These are phyloP conservation scores for Scopus umbretta DNA, from an alignment of 2,113 vertebrate genomes.

Conservation along the genomic window DNA sequence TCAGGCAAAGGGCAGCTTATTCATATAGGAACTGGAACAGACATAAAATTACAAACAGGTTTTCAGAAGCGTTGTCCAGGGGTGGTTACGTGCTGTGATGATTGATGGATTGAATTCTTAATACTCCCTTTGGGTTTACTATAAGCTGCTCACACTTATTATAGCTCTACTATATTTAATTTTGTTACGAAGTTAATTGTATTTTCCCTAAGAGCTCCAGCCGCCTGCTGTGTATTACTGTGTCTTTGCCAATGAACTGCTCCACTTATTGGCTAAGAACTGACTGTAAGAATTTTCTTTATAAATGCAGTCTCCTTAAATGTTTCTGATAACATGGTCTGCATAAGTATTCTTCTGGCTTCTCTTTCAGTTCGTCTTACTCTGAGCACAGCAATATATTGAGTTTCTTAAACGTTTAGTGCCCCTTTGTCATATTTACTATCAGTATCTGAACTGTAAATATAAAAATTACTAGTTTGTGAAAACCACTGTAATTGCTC, in stretches of 20 bases:
- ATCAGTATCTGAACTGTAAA: constrained; percentile 2
- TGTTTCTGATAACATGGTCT: neutral
- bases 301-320: constrained; percentile 8
- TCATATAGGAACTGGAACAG: neutral
- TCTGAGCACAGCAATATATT: neutral
- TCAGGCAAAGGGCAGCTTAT: neutral
- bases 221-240: constrained; percentile 31
- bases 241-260: constrained; percentile 40
- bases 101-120: constrained; percentile 50
- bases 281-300: constrained; percentile 39
- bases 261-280: constrained; percentile 47
- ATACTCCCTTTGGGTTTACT: constrained; percentile 41
- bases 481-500: constrained; percentile 4
- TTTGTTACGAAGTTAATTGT: constrained; percentile 57
- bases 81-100: constrained; percentile 13
- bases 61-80: neutral
- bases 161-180: constrained; percentile 50
- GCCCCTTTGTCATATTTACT: constrained; percentile 31
- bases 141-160: constrained; percentile 46
- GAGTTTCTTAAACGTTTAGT: neutral
- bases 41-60: constrained; percentile 3
- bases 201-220: constrained; percentile 46
- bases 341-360: neutral
- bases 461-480: neutral
- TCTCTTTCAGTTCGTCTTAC: neutral